Base-by-base conservation (phyloP, 2,797 vertebrate genomes). In the Sebastes vulpes region DNA sequence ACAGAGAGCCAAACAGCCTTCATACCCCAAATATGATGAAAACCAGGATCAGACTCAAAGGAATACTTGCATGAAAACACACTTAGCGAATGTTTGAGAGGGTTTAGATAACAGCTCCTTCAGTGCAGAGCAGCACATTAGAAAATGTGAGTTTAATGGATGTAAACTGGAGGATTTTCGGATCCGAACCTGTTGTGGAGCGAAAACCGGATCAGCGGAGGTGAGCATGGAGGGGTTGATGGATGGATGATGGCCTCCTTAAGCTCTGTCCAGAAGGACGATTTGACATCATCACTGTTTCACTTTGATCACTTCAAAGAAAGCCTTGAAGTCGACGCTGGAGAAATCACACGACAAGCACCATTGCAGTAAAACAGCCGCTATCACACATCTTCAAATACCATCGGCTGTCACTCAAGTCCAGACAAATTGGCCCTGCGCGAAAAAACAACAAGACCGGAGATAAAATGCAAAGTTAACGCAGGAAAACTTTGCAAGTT, bases 281-380 rank as follows among this genome's bases (percentile, higher is more conserved):
- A 26, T 67, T 69, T 82, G 66, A 90, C 82, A 61, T 77, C 69
- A 87, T 88, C 75, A 73, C 77, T 53, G 50, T 75, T 84, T 90
- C 79, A 65, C 89, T 92, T 92, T 91, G 85, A 93, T 85, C 78
- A 42, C 79, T 84, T 87, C 79, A 86, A 91, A 88, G 85, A 71
- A 65, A 65, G 77, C 68, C 87, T 89, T 79, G 86, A 88, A 85
- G 85, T 79, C 1, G 65, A 73, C 72, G 38, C 76, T 63, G 72
- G 80, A 86, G 85, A 58, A 66, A 53, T 84, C 79, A 9, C 59
- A 75, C 28, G 28, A 71, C 81, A 42, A 68, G 76, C 38, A 53
- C 59, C 7, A 10, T 57, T 11, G 68, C 58, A 57, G 77, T 65
- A 12, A 80, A 72, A 77, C 53, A 68, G 63, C 38, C 5, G 20